Percentiles rank a stretch among this genome's conserved stretches.
phyloP scores from a whole-genome alignment of 2,888 invertebrate species.

The Agrotis exclamationis region DNA sequence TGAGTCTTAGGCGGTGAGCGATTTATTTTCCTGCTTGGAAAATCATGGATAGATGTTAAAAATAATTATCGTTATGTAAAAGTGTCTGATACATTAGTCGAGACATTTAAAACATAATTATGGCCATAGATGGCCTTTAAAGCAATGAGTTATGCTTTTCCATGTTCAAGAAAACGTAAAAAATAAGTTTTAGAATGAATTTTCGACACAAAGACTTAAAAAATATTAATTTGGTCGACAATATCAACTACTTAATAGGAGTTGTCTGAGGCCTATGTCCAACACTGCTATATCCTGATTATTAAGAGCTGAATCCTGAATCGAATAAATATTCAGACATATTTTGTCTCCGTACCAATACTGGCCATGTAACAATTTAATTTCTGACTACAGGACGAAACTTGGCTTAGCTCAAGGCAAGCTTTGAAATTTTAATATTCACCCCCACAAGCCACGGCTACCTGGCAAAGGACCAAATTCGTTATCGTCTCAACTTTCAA shows the following conservation, averaged over 20 bases:
- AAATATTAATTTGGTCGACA: too few relatives aligned
- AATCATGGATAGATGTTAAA: too few relatives aligned
- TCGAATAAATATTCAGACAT: not conserved
- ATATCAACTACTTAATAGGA: not conserved
- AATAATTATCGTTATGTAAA: not conserved
- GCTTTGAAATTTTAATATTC: slow-evolving; percentile 41
- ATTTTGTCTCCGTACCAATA: too few relatives aligned
- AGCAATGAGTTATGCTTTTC: not conserved
- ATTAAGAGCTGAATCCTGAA: too few relatives aligned
- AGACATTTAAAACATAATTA: not conserved
- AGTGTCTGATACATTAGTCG: not conserved
- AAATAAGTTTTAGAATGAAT: too few relatives aligned
- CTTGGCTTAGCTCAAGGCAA: slow-evolving; percentile 13
- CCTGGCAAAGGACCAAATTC: slow-evolving; percentile 53
- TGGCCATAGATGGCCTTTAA: too few relatives aligned
- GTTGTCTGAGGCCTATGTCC: too few relatives aligned
- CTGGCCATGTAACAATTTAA: slow-evolving; percentile 17
- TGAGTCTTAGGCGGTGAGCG: slow-evolving; percentile 22
- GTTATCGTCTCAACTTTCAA: slow-evolving; percentile 14
- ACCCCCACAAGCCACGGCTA: slow-evolving; percentile 20
- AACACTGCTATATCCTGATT: too few relatives aligned
- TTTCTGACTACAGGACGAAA: slow-evolving; percentile 8
- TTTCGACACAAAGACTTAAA: too few relatives aligned
- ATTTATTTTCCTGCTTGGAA: slow-evolving; percentile 6
- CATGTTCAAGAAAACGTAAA: not conserved